Percentiles rank a stretch among this genome's conserved stretches.
Evolutionary conservation across 1,140 invertebrate genomes (phyloP).

Genomic region (Schlechtendalia chinensis): DNA sequence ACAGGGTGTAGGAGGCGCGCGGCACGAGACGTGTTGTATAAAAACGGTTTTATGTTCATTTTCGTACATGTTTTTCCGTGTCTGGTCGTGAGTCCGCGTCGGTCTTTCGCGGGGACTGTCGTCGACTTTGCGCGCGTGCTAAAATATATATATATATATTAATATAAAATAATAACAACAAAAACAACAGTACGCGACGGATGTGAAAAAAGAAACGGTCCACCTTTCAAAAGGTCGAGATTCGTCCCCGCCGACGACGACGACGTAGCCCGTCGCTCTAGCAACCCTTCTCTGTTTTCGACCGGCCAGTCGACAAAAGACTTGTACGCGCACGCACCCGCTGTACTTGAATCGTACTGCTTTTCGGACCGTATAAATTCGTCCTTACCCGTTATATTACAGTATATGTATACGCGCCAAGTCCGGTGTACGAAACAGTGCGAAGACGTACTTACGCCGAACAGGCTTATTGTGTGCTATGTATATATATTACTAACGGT

Average conservation of each 20-base stretch:
- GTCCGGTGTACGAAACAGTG: no score
- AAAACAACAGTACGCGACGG: not conserved
- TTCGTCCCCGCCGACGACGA: not conserved
- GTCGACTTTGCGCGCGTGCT: not conserved
- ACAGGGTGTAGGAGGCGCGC: no score
- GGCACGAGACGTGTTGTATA: not conserved
- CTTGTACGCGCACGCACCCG: not conserved
- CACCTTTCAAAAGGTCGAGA: conserved; percentile 30
- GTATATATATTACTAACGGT: not conserved
- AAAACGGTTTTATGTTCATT: conserved; percentile 8
- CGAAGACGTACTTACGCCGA: not conserved
- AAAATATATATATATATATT: no score
- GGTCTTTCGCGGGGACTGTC: not conserved
- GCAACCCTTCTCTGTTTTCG: not conserved
- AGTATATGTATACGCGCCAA: not conserved
- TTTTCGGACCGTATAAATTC: conserved; percentile 23
- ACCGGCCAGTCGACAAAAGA: no score
- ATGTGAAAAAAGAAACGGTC: conserved; percentile 34
- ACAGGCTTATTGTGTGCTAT: not conserved
- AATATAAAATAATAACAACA: no score
- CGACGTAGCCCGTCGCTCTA: not conserved
- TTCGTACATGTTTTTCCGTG: conserved; percentile 16
- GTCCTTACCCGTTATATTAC: not conserved
- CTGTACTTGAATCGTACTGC: not conserved
- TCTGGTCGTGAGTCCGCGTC: not conserved